Base-by-base conservation (phyloP, 1,140 invertebrate species). In the Drosophila insularis region DNA sequence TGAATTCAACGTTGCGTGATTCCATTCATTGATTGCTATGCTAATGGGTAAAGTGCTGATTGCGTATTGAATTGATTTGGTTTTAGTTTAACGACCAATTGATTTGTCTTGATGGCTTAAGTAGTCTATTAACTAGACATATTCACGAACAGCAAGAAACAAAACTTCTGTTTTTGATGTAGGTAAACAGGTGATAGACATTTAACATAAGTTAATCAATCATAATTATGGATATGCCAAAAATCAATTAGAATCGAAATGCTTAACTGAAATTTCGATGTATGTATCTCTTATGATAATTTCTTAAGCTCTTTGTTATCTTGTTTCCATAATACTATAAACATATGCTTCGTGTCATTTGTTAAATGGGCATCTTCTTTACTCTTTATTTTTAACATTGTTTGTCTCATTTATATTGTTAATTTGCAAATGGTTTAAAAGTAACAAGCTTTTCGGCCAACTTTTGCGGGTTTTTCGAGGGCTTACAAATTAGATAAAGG, bases 81-180 rank as follows among this genome's bases (percentile, higher is more conserved):
- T 50, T 50, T 27, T 50, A 50, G 43, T 50, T 50, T 50, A 50
- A 50, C 43, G 43, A 50, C 43, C 43, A 50, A 50, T 50, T 50
- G 43, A 50, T 50, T 19, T 50, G 17, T 10, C 43, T 27, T 10
- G 10, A 50, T 50, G 17, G 17, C 8, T 50, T 50, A 50, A 50
- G 43, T 50, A 50, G 43, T 21, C 43, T 10, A 50, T 50, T 50
- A 50, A 50, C 19, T 50, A 50, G 17, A 50, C 43, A 50, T 50
- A 50, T 21, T 50, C 43, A 50, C 17, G 43, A 50, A 50, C 17
- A 19, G 17, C 14, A 46, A 50, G 8, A 17, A 46, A 46, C 27
- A 5, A 27, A 27, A 27, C 27, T 27, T 27, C 27, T 27, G 27
- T 27, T 4, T 27, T 27, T 27, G 27, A 27, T 8, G 7, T 8